These are phyloP conservation scores for Spodoptera frugiperda DNA, from an alignment of 1,140 invertebrate species.

Conservation along the genomic window DNA sequence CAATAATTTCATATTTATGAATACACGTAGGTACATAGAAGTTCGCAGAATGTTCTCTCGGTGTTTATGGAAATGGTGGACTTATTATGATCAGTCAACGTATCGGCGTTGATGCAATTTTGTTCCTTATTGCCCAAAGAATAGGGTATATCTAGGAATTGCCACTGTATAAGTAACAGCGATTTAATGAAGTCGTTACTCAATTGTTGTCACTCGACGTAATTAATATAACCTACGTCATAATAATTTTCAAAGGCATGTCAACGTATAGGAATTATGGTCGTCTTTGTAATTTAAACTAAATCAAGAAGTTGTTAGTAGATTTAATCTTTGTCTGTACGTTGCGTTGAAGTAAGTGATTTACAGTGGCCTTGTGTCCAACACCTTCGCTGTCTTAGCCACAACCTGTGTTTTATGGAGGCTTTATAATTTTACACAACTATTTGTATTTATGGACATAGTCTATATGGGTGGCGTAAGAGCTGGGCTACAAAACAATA, in stretches of 20 bases:
- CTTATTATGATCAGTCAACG: conserved; percentile 4
- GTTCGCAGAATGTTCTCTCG: conserved; percentile 3
- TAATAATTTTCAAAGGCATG: neutral
- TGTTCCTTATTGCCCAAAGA: neutral
- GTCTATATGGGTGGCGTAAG: too few relatives aligned
- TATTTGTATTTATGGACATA: too few relatives aligned
- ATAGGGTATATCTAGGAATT: neutral
- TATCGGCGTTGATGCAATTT: conserved; percentile 6
- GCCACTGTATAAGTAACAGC: neutral
- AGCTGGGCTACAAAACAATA: too few relatives aligned
- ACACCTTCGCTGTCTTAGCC: too few relatives aligned
- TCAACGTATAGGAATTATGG: neutral
- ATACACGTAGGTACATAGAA: conserved; percentile 3
- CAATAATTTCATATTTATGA: conserved; percentile 22
- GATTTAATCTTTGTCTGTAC: neutral
- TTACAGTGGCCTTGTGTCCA: too few relatives aligned
- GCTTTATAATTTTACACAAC: too few relatives aligned
- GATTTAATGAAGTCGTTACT: neutral
- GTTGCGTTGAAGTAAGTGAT: too few relatives aligned
- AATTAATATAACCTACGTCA: conserved; percentile 13
- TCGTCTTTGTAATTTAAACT: neutral
- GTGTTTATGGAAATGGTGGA: neutral
- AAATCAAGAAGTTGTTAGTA: neutral
- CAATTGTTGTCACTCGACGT: neutral
- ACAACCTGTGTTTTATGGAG: too few relatives aligned